Base-by-base conservation (phyloP, 2,888 invertebrate species). In the Allygus modestus region DNA sequence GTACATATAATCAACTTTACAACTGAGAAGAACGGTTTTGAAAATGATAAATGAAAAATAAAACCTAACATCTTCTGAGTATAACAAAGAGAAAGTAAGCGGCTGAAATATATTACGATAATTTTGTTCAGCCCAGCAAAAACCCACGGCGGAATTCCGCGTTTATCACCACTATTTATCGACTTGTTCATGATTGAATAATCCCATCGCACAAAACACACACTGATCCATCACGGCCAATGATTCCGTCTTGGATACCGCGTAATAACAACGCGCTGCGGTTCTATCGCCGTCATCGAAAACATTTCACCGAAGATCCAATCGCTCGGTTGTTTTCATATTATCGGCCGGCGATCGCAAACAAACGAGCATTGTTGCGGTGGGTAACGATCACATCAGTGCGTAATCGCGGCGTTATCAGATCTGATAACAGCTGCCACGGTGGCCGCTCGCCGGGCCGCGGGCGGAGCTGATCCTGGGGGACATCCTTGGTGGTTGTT, bases 131-230 rank as follows among this genome's bases (percentile, higher is more conserved):
- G 37, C n/a, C n/a, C n/a, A 37, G 37, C 37, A 37, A 37, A 37
- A 37, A 37, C 46, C 46, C 1, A 17, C 46, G 7, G 7, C 46
- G 46, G 37, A 37, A 4, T 37, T 37, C 20, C 2, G n/a, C n/a
- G n/a, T 4, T 31, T 65, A 65, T 65, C 65, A 28, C 65, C 28
- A 31, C 65, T 31, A 65, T 31, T 28, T 2, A 65, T 65, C 65
- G 65, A 65, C 65, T 65, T 65, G 65, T 65, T 28, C 65, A 28
- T 43, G 77, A 77, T 77, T 51, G 77, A 77, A 43, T 51, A 46
- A 23, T 28, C 26, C 65, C 65, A 65, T 65, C 77, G 17, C 46
- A 77, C 77, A 77, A 77, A 77, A 77, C 77, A 77, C 77, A 77
- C 77, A 77, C 77, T 28, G 77, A 46, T 77, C 77, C 37, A 77